A percentile compares a stretch with the other conserved stretches of the same genome.
These are phyloP conservation scores for Acromyrmex charruanus DNA, from an alignment of 1,140 invertebrate genomes.

Conservation along the genomic window DNA sequence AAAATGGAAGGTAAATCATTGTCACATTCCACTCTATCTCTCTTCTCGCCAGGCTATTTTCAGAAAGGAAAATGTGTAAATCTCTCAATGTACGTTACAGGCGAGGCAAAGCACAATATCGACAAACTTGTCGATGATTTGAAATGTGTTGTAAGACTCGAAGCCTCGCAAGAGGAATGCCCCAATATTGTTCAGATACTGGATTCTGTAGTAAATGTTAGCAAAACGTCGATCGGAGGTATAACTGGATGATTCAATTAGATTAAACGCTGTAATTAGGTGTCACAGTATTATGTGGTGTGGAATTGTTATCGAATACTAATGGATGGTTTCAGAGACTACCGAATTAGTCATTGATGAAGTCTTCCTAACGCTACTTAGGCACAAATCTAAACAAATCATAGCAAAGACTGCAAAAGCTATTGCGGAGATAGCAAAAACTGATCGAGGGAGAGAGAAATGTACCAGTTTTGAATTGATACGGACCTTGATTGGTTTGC, in stretches of 20 bases:
- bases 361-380: slow-evolving; percentile 79
- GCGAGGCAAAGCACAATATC: slow-evolving; percentile 71
- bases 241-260: neutral
- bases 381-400: slow-evolving; percentile 76
- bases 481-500: slow-evolving; percentile 87
- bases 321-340: slow-evolving; percentile 69
- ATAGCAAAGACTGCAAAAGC: slow-evolving; percentile 87
- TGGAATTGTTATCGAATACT: neutral
- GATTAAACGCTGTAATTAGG: neutral
- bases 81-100: slow-evolving; percentile 57
- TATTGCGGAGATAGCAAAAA: slow-evolving; percentile 91
- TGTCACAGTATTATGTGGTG: neutral
- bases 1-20: slow-evolving; percentile 62
- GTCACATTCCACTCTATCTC: neutral
- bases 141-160: slow-evolving; percentile 63
- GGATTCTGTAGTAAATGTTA: slow-evolving; percentile 73
- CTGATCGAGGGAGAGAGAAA: slow-evolving; percentile 89
- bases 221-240: slow-evolving; percentile 75
- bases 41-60: neutral
- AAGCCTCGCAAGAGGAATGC: slow-evolving; percentile 54
- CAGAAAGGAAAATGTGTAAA: neutral
- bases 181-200: slow-evolving; percentile 72
- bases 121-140: slow-evolving; percentile 72
- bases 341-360: slow-evolving; percentile 76
- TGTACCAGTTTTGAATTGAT: slow-evolving; percentile 89